Conservation (phyloP, 2,113 vertebrate genomes). For the Hippocampus abdominalis region DNA sequence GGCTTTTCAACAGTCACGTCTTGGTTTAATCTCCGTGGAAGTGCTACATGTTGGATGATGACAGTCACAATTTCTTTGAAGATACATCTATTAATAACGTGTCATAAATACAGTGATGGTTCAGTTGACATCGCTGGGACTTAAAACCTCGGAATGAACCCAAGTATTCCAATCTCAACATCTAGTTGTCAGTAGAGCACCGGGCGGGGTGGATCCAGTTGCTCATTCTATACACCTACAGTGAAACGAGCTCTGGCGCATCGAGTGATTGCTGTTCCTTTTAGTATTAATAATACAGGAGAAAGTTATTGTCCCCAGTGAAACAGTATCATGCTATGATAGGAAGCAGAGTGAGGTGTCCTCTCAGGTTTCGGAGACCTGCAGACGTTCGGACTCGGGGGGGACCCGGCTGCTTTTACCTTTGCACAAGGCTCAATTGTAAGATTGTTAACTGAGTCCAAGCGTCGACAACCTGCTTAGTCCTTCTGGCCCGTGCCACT, state of each 20-base stretch:
- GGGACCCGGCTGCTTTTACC: slow-evolving; percentile 55
- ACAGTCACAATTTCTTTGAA: not conserved
- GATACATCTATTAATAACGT: not conserved
- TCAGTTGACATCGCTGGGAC: slow-evolving; percentile 2
- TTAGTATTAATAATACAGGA: slow-evolving; percentile 79
- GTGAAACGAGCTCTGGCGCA: slow-evolving; percentile 67
- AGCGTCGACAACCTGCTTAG: slow-evolving; percentile 60
- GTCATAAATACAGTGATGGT: not conserved
- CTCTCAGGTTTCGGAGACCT: slow-evolving; percentile 69
- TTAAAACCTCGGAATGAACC: slow-evolving; percentile 5
- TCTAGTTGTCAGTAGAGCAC: slow-evolving; percentile 45
- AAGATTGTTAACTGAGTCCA: slow-evolving; percentile 55
- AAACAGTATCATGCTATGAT: slow-evolving; percentile 65
- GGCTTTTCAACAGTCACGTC: not conserved
- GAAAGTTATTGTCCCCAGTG: slow-evolving; percentile 77
- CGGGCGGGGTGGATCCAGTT: slow-evolving; percentile 57
- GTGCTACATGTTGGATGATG: not conserved
- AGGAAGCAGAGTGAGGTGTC: slow-evolving; percentile 46
- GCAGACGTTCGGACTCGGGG: slow-evolving; percentile 64
- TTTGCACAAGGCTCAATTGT: slow-evolving; percentile 74
- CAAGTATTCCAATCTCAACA: slow-evolving; percentile 59
- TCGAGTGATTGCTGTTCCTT: slow-evolving; percentile 75
- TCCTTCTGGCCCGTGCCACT: slow-evolving; percentile 40
- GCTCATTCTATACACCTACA: slow-evolving; percentile 77
- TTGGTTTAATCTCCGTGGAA: not conserved